Evolutionary conservation across 2,888 invertebrate genomes (phyloP), one percentile per base, ranked within the genome.

Genomic region (Loripinus fragilis): DNA sequence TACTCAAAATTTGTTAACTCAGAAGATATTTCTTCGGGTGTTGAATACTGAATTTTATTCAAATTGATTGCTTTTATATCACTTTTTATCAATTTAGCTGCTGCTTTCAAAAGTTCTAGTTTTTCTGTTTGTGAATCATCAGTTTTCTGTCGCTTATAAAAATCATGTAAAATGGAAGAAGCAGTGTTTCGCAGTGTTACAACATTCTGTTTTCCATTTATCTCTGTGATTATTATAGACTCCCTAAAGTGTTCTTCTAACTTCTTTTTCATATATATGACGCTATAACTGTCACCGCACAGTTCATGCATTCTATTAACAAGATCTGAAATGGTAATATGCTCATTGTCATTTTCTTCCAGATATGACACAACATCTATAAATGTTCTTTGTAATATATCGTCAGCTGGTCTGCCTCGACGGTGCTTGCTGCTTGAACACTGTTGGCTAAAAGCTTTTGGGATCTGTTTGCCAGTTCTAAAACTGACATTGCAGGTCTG

Each of bases 81-180:
- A 78, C 50, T 64, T 68, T 76, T 77, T 12, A 88, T 74, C 2
- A 89, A 71, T 70, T 83, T 85, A 41, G 87, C 87, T 33, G 86
- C 88, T 7, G 92, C 90, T n/a, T 85, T 38, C 74, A 45, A 41
- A 20, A 67, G 55, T 20, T 60, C 60, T 17, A 60, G 20, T 33
- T 83, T 78, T 41, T 83, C 66, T 12, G 41, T 42, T 55, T 76
- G 71, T n/a, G 77, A 60, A 25, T 80, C 74, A 35, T 80, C 69
- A 17, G 28, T n/a, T n/a, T 64, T 71, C n/a, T 68, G 60, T 15
- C 38, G 25, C 35, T 78, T 64, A 17, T 79, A 76, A 70, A 79
- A 85, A 0, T 71, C 71, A 30, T 76, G 72, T 8, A 87, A 64
- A 38, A 87, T 80, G 15, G 64, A 30, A 23, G 69, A 33, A 25